Conservation (phyloP, 2,113 vertebrate species). For the Arvicanthis niloticus region DNA sequence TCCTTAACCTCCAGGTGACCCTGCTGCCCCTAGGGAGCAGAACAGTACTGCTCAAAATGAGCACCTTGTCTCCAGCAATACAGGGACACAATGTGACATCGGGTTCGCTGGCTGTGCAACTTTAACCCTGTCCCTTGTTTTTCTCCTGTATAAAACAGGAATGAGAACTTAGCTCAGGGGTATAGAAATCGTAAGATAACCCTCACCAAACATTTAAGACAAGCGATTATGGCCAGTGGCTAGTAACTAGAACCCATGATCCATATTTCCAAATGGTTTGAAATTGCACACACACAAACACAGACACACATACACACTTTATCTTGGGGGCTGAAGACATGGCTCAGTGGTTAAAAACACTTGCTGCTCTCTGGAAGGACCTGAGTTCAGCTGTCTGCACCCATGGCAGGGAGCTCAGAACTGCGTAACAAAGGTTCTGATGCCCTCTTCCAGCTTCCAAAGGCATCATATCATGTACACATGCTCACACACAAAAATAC, state of each 20-base stretch:
- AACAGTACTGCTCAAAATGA: neutral
- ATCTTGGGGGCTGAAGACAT: neutral
- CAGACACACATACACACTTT: neutral
- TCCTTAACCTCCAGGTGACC: neutral
- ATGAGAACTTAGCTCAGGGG: neutral
- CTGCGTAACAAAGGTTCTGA: neutral
- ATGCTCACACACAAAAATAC: neutral
- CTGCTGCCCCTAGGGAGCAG: neutral
- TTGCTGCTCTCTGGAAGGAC: neutral
- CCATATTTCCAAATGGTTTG: neutral
- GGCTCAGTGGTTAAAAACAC: neutral
- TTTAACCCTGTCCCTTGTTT: neutral
- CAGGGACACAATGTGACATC: neutral
- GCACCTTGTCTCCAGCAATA: neutral
- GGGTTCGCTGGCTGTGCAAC: neutral
- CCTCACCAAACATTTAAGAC: slow-evolving; percentile 14
- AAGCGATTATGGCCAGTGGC: neutral
- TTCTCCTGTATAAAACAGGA: neutral
- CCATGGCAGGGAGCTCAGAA: neutral
- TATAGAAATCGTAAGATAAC: neutral
- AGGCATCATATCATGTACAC: neutral
- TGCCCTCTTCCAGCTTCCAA: neutral
- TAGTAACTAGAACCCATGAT: neutral
- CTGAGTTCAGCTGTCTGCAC: neutral
- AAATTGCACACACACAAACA: neutral